Base-by-base conservation (phyloP, 30 jellyfish, hydroid and myxozoan genomes). In the Rhopilema esculentum region DNA sequence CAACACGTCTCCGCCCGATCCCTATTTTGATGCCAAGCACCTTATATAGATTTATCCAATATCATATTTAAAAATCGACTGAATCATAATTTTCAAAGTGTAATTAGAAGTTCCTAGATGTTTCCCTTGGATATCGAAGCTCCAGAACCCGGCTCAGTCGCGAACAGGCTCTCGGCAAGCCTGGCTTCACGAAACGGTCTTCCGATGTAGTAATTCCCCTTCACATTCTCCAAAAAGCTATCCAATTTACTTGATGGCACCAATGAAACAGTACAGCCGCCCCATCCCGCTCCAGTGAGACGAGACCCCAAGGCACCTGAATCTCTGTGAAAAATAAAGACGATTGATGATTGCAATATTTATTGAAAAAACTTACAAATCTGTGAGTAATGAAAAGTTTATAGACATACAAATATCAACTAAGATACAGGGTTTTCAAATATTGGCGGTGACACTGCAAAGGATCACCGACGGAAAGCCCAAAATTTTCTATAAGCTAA, bases 281-380 rank as follows among this genome's bases (percentile, higher is more conserved):
- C 98, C 98, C 98, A 94, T n/a, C 98, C 98, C 23, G 98, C 98
- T 12, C 98, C 98, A 78, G 97, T 94, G 28, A 94, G 91, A 1
- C 98, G 79, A 33, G 98, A 94, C 7, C 98, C 98, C 29, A 94
- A 85, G 18, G 98, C 98, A 21, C 98, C 98, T 1, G 98, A 79
- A 15, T 83, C 90, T 72, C 98, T 94, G 71, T n/a, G 81, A 75
- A 24, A 21, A 2, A 40, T 12, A 40, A 12, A 40, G n/a, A n/a
- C n/a, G n/a, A n/a, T n/a, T n/a, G n/a, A n/a, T n/a, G n/a, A n/a
- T n/a, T n/a, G n/a, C n/a, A n/a, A n/a, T n/a, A n/a, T n/a, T n/a
- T n/a, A n/a, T n/a, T n/a, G n/a, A n/a, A n/a, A n/a, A n/a, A n/a
- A n/a, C n/a, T n/a, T n/a, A n/a, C n/a, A n/a, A n/a, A n/a, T n/a